Percentiles rank a stretch among this genome's conserved stretches.
Conservation (phyloP, 2,888 invertebrate genomes). For the Deilephila elpenor region DNA sequence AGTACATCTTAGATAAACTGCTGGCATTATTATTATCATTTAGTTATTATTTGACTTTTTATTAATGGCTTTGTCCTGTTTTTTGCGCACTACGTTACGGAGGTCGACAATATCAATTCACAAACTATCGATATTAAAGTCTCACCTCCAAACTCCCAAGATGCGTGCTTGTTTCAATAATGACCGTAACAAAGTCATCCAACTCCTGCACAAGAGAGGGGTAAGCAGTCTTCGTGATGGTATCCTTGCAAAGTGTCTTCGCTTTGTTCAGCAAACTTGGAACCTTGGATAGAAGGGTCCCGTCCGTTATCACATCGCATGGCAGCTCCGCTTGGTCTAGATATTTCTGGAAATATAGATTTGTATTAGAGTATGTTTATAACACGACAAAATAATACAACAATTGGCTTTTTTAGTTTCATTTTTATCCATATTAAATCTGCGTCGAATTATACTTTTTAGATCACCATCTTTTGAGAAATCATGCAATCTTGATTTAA, state of each 20-base stretch:
- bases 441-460: too few relatives aligned
- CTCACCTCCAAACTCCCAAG: constrained; percentile 87
- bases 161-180: constrained; percentile 88
- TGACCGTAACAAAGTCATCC: constrained; percentile 87
- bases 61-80: too few relatives aligned
- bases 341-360: constrained; percentile 65
- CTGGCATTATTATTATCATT: too few relatives aligned
- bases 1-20: too few relatives aligned
- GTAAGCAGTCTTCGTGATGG: constrained; percentile 84
- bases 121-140: constrained; percentile 4
- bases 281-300: constrained; percentile 68
- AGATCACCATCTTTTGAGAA: too few relatives aligned
- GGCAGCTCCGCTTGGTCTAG: constrained; percentile 69
- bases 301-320: constrained; percentile 55
- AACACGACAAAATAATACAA: too few relatives aligned
- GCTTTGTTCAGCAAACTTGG: constrained; percentile 84
- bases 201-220: constrained; percentile 86
- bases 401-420: too few relatives aligned
- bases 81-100: too few relatives aligned
- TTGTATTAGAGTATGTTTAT: not conserved
- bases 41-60: too few relatives aligned
- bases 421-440: too few relatives aligned
- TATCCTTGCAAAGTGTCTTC: constrained; percentile 86
- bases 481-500: too few relatives aligned
- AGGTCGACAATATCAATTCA: too few relatives aligned